A percentile compares a stretch with the other conserved stretches of the same genome.
Evolutionary conservation across 2,113 vertebrate species (phyloP).

Genomic region (Mirounga angustirostris): DNA sequence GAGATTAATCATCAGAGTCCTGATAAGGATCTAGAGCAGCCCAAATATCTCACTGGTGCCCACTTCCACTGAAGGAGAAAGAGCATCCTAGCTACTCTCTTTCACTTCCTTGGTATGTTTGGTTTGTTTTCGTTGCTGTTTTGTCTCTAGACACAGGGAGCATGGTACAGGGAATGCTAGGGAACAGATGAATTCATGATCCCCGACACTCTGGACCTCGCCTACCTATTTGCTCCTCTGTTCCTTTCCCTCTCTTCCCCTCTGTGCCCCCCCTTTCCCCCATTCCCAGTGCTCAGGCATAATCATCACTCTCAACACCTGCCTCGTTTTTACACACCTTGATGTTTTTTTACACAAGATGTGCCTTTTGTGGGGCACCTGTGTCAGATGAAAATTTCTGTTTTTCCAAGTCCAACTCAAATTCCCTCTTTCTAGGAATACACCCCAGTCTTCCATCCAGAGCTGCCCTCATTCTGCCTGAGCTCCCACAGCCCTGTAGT

Average conservation of each 20-base stretch:
- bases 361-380: not conserved
- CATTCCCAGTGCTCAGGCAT: not conserved
- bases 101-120: not conserved
- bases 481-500: not conserved
- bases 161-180: constrained; percentile 22
- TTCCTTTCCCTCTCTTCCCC: not conserved
- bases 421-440: not conserved
- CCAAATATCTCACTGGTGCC: not conserved
- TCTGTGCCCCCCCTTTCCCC: too few species aligned
- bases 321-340: not conserved
- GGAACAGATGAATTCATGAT: not conserved
- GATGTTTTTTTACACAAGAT: not conserved
- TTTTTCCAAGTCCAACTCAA: not conserved
- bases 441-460: not conserved
- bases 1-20: constrained; percentile 15
- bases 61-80: not conserved
- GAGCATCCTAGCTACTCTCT: not conserved
- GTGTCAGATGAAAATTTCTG: not conserved
- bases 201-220: not conserved
- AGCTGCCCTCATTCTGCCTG: not conserved
- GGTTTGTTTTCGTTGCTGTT: constrained; percentile 24
- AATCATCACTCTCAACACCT: not conserved
- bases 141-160: constrained; percentile 48
- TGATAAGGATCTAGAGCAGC: constrained; percentile 35
- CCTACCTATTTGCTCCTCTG: not conserved